Evolutionary conservation across 2,888 invertebrate genomes (phyloP), one percentile per base, ranked within the genome.

Genomic region (Drosophila lutescens): DNA sequence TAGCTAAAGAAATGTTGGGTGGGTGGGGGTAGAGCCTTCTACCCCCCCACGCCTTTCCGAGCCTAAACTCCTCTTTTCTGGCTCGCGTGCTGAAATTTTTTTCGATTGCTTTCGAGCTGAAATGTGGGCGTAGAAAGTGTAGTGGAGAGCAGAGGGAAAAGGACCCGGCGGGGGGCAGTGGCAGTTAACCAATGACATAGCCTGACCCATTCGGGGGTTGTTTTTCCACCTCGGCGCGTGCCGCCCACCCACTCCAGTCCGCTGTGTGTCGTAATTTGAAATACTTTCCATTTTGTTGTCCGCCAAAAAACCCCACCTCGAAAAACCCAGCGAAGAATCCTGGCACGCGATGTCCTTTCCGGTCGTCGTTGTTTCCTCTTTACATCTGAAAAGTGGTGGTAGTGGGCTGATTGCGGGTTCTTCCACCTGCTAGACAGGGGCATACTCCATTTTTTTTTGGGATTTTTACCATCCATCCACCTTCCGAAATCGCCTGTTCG

Each of bases 271-370:
- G 84, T 78, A 79, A 84, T 84, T 86, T 79, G 77, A 87, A 84
- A 85, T 89, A 86, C 80, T 88, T 89, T 89, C 88, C 88, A 86
- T 86, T 80, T 81, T 81, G 74, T 77, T 80, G 71, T 87, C 74
- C 69, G 65, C 74, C 71, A 73, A 53, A 53, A 41, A 41, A 55
- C 55, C 34, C 23, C 9, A 26, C 40, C 62, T 30, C 30, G 30
- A 8, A 54, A 36, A 47, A 44, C 53, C 53, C 49, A 67, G 51
- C 50, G 34, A 44, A 51, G 47, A 47, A 40, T 51, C 50, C 82
- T 69, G 88, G 83, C 90, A 90, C 86, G 87, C 89, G 89, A 90
- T 90, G 89, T 90, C 91, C 91, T 85, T 91, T 90, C 91, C 91
- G 90, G 84, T 89, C 84, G 78, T 79, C 79, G 82, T 77, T 84